Base-by-base conservation (phyloP, 2,888 invertebrate genomes). In the Nomada hirtipes region DNA sequence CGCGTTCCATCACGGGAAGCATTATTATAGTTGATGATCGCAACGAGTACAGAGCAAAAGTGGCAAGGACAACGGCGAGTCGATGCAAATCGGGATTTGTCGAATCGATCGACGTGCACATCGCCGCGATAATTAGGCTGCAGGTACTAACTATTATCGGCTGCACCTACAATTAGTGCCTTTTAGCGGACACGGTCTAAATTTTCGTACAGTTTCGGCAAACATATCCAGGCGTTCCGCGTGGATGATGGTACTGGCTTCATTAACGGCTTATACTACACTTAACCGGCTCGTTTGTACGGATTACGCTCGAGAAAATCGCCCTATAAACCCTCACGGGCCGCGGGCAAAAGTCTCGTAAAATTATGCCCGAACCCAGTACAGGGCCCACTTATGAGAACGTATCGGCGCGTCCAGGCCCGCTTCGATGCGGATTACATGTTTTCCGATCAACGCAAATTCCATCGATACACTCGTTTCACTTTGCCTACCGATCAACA, bases 171-270 rank as follows among this genome's bases (percentile, higher is more conserved):
- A 88, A 88, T 91, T 90, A 90, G 88, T 86, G 81, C 76, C 87
- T 88, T 75, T 90, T 90, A 90, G 89, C 88, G 68, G 42, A 76
- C 36, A 60, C 68, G 81, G 83, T 88, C 89, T 90, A 88, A 91
- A 88, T 88, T 88, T 88, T 84, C 87, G 55, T 86, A 88, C 86
- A 79, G 86, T 84, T 84, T 83, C 80, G 76, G 75, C 81, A 87
- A 87, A 89, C 86, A 89, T 80, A 86, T 85, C 86, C 82, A 74
- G 75, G 76, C 82, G 78, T 79, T 89, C 82, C 84, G 70, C 83
- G 83, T 57, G 77, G 74, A 83, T 67, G 76, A 76, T 76, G 78
- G 81, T 84, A 69, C 70, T 42, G 82, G 76, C 76, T 82, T 84
- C 83, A 84, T 89, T 88, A 89, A 79, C 84, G 79, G 77, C 85